Conservation (phyloP, 2,797 vertebrate genomes). For the Champsocephalus esox region DNA sequence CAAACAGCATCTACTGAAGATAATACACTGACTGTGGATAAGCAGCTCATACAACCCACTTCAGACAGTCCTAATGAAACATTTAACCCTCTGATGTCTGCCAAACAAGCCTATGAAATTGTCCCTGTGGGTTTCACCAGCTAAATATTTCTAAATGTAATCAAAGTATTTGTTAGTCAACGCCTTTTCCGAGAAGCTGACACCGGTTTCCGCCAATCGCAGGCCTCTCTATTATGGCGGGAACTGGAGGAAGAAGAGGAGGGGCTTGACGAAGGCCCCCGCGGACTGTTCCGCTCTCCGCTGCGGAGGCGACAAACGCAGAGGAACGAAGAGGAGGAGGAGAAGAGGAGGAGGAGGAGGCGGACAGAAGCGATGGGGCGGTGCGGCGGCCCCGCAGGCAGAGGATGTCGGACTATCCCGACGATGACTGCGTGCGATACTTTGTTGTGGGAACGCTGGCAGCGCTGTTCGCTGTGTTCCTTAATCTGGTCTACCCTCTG, state of each 20-base stretch:
- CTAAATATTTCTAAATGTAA: constrained; percentile 30
- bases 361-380: constrained; percentile 82
- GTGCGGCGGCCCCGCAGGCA: constrained; percentile 66
- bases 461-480: constrained; percentile 90
- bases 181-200: constrained; percentile 89
- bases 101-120: background rate
- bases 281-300: constrained; percentile 71
- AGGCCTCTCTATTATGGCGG: constrained; percentile 99
- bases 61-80: too few species aligned
- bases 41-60: too few species aligned
- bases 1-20: too few species aligned
- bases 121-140: constrained; percentile 5
- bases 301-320: constrained; percentile 67
- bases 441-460: constrained; percentile 92
- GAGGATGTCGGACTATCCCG: constrained; percentile 83
- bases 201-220: constrained; percentile 97
- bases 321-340: constrained; percentile 68
- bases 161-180: constrained; percentile 72
- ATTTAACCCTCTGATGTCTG: background rate
- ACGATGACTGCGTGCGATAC: constrained; percentile 91
- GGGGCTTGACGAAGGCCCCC: constrained; percentile 70
- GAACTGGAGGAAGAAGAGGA: constrained; percentile 98
- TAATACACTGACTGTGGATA: too few species aligned
- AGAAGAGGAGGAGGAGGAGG: constrained; percentile 52
- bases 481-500: constrained; percentile 93